phyloP scores from a whole-genome alignment of 2,888 invertebrate genomes.

The Hololepta plana region DNA sequence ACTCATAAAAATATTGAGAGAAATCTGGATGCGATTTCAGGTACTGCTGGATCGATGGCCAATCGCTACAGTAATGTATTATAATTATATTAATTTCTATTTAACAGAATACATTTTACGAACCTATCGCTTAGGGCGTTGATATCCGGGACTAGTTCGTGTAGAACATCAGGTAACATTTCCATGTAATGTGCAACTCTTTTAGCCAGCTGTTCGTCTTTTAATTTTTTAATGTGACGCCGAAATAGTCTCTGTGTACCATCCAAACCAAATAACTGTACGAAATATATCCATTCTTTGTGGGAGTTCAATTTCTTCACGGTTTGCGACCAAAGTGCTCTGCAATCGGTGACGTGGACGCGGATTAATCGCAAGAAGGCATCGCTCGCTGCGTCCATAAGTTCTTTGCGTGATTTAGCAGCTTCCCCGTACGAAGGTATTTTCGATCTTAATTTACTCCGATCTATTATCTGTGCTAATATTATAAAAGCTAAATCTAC shows the following conservation, averaged over 20 bases:
- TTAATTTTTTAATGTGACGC: conserved; percentile 59
- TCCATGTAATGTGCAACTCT: conserved; percentile 62
- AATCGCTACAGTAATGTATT: conserved; percentile 56
- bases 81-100: too few relatives aligned
- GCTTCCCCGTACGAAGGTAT: conserved; percentile 67
- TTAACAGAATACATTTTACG: background rate
- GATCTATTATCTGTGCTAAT: conserved; percentile 83
- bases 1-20: conserved; percentile 79
- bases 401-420: conserved; percentile 66
- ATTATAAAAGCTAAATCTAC: conserved; percentile 82
- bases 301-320: conserved; percentile 72
- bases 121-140: conserved; percentile 43
- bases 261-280: conserved; percentile 67
- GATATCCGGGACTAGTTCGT: conserved; percentile 63
- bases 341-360: conserved; percentile 63
- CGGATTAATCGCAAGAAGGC: conserved; percentile 76
- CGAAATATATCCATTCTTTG: conserved; percentile 77
- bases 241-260: conserved; percentile 52
- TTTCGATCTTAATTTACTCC: conserved; percentile 58
- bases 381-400: conserved; percentile 78
- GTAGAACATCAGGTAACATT: conserved; percentile 55
- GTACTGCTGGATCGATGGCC: conserved; percentile 73
- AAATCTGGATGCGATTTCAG: conserved; percentile 86
- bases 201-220: conserved; percentile 62
- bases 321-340: conserved; percentile 74